Percentiles rank a stretch among this genome's conserved stretches.
Evolutionary conservation across 1,140 invertebrate species (phyloP).

Genomic region (Drusus annulatus): DNA sequence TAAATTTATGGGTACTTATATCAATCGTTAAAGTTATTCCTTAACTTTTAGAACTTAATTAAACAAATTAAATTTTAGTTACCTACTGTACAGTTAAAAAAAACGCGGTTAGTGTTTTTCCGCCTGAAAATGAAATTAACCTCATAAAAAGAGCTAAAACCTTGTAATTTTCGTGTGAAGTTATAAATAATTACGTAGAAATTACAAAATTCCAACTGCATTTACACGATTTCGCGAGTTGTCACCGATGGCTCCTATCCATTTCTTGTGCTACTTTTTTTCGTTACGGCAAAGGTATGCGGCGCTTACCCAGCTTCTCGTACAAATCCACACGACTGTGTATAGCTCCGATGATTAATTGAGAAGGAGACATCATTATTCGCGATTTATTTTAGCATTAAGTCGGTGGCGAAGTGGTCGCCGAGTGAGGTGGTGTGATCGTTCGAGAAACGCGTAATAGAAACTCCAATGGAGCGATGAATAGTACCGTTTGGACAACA

Average conservation of each 20-base stretch:
- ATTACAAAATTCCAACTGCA: neutral
- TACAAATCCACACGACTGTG: neutral
- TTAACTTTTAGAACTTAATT: no score
- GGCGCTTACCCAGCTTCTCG: neutral
- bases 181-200: no score
- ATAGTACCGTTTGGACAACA: slow-evolving; percentile 30
- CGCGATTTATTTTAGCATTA: no score
- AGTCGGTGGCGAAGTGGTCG: no score
- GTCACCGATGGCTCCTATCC: slow-evolving; percentile 14
- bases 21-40: no score
- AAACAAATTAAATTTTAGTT: no score
- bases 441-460: slow-evolving; percentile 7
- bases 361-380: neutral
- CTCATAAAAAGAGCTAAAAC: no score
- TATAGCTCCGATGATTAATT: neutral
- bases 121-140: no score
- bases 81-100: no score
- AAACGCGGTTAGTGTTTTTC: no score
- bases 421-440: neutral
- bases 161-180: no score
- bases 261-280: slow-evolving; percentile 29
- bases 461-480: slow-evolving; percentile 27
- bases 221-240: slow-evolving; percentile 23
- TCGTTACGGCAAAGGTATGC: neutral
- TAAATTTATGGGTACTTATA: no score